Base-by-base conservation (phyloP, 2,113 vertebrate genomes). In the Montifringilla adamsi region DNA sequence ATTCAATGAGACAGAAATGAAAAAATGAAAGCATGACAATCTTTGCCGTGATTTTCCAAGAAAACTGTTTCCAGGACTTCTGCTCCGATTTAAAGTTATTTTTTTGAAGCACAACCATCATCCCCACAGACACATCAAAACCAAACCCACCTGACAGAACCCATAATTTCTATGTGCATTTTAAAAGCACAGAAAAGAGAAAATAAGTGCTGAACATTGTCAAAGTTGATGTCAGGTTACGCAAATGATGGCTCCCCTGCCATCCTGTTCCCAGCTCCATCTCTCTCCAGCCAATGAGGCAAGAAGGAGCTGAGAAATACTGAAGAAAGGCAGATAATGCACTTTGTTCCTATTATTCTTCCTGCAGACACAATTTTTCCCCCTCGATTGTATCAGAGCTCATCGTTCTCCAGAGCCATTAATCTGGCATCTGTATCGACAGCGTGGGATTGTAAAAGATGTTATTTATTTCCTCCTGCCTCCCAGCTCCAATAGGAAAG, bases 341-440 rank as follows among this genome's bases (percentile, higher is more conserved):
- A 52, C 53, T 93, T 80, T 88, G 66, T 62, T 79, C 27, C 59
- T 73, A 10, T 79, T 76, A 69, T 90, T 76, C 79, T 74, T 87
- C 55, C 41, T 50, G 90, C 55, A 87, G 90, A 85, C 37, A 52
- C 22, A 76, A 68, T 88, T 90, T 77, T n/a, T 31, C 63, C 74
- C 70, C 53, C 67, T 44, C 33, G 59, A 93, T 85, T 47, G 75
- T 70, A 90, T 89, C 95, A 90, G 79, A 86, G 72, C 78, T 84
- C 85, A 88, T 93, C 72, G 33, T 70, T 94, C 83, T 94, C 79
- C 55, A 86, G 86, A 80, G 76, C 75, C 79, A 73, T 91, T 95
- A 90, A 94, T 95, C 92, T 94, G 90, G 41, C 75, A 84, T 63
- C 67, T 76, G 24, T 78, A 91, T 93, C 90, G 90, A 91, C 87